Conservation (phyloP, 2,888 invertebrate genomes). For the Nephrotoma appendiculata region DNA sequence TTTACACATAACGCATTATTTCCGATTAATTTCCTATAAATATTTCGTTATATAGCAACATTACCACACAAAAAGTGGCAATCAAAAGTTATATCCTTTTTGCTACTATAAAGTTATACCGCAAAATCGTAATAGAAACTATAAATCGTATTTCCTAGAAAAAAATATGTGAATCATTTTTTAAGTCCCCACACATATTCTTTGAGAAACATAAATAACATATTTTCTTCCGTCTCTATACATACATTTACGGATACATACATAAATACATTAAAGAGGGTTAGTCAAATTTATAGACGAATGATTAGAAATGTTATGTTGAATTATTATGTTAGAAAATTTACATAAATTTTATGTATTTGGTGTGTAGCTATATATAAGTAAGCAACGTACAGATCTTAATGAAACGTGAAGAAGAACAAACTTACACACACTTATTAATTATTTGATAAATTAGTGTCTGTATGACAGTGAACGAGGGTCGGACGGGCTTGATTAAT, state of each 20-base stretch:
- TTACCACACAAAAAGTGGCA: background rate
- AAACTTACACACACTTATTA: background rate
- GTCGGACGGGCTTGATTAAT: background rate
- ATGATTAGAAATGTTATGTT: background rate
- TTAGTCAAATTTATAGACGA: background rate
- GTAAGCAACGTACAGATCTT: background rate
- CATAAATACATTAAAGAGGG: background rate
- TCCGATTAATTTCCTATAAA: background rate
- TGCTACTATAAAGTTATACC: background rate
- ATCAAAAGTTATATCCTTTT: background rate
- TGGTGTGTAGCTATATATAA: background rate
- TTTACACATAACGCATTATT: background rate
- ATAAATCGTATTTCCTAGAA: background rate
- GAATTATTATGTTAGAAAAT: background rate
- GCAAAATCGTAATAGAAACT: background rate
- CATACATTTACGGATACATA: background rate
- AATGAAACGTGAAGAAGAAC: background rate
- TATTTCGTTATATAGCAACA: background rate
- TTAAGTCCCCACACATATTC: background rate
- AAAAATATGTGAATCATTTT: background rate
- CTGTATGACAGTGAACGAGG: background rate
- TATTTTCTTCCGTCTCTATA: background rate
- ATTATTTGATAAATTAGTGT: background rate
- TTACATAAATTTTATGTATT: background rate
- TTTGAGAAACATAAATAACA: background rate